Evolutionary conservation across 2,888 invertebrate genomes (phyloP).

Genomic region (Dolichopus griseipennis): DNA sequence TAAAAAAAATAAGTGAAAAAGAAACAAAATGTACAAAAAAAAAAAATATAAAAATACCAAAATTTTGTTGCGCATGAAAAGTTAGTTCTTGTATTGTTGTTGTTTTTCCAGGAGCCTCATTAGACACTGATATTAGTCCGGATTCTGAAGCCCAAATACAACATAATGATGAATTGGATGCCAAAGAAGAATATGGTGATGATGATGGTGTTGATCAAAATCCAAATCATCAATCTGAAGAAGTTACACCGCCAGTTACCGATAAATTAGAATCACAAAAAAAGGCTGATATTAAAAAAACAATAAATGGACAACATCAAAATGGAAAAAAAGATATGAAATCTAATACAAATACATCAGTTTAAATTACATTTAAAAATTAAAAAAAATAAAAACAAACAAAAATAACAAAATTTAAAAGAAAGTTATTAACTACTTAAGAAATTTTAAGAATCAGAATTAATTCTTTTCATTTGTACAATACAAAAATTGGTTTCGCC

Average conservation of each 20-base stretch:
- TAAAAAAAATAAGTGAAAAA: background rate
- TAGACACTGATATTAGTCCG: conserved; percentile 52
- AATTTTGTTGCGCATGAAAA: conserved; percentile 32
- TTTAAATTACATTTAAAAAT: conserved; percentile 25
- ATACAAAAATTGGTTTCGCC: too few relatives aligned
- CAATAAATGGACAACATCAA: conserved; percentile 28
- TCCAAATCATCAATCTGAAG: conserved; percentile 40
- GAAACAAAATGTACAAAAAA: background rate
- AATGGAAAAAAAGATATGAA: conserved; percentile 34
- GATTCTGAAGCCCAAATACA: conserved; percentile 55
- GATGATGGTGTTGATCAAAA: conserved; percentile 41
- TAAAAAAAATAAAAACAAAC: too few relatives aligned
- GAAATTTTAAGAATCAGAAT: too few relatives aligned
- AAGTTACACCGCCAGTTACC: conserved; percentile 41
- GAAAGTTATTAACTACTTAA: too few relatives aligned
- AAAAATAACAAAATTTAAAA: too few relatives aligned
- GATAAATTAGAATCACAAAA: conserved; percentile 40
- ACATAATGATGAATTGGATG: conserved; percentile 48
- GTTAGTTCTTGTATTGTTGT: conserved; percentile 47
- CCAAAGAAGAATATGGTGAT: conserved; percentile 40
- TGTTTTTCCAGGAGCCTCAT: conserved; percentile 54
- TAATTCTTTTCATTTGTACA: too few relatives aligned
- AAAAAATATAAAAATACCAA: background rate
- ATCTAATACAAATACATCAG: conserved; percentile 38
- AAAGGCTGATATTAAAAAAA: conserved; percentile 34